Evolutionary conservation across 1,140 invertebrate species (phyloP), one percentile per base, ranked within the genome.

Genomic region (Diachasmimorpha longicaudata): DNA sequence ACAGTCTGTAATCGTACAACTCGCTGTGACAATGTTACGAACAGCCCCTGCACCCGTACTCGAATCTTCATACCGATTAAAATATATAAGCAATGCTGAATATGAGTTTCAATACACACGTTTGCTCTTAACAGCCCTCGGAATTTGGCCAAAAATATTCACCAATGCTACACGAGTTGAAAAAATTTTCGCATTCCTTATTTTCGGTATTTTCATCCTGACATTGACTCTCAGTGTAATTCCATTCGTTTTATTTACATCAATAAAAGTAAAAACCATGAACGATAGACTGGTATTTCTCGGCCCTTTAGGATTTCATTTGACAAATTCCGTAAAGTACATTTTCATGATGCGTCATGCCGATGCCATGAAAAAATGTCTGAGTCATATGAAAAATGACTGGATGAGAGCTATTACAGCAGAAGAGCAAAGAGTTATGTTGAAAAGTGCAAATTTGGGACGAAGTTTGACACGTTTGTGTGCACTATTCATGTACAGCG

Each of bases 321-420:
- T 83, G 0, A 71, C 77, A 0, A 76, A 77, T 25, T 21, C 70
- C 0, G 52, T 83, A 0, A 84, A 84, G 21, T 82, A 81, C 4
- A 74, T 58, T 6, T 21, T 37, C 55, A 9, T 46, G 69, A 25
- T 67, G 11, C 71, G 63, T 74, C 75, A 58, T 68, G 13, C 16
- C 25, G 66, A 67, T 23, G 36, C 25, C 2, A 69, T 79, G 8
- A 73, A 68, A 37, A 9, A 31, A 11, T 79, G 78, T 46, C 39
- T 79, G n/a, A 13, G 72, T 0, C 48, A 70, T 16, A 31, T 79
- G 4, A 39, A 36, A 25, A 25, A 9, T 19, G 74, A 79, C 46
- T 76, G 72, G 74, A 25, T 23, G 11, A 68, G 37, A 4, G 46
- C 66, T 13, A n/a, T 52, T 0, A 31, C 6, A 13, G 21, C 16